Base-by-base conservation (phyloP, 1,140 invertebrate genomes). In the Zaprionus taronus region DNA sequence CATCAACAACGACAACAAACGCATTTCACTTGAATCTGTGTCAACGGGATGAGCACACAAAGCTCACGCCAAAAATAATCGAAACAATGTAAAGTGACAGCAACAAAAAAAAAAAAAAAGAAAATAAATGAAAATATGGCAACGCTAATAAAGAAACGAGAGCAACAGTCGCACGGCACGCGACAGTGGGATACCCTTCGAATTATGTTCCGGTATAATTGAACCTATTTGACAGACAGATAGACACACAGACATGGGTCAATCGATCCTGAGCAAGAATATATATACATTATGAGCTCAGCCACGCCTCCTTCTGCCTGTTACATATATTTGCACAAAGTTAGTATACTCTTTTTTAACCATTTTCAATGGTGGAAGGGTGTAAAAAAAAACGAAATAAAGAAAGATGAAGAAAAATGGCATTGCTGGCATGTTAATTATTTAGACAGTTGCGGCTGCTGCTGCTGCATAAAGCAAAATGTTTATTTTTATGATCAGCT, bases 401-500 rank as follows among this genome's bases (percentile, higher is more conserved):
- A 11, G 31, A 0, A 41, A n/a, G 38, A 41, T 7, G 20, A 61
- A 44, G 36, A 41, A 36, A 38, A 26, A 41, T 22, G 24, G 22
- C 31, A 41, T 56, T 24, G 49, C 36, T 15, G 65, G 67, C 49
- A 84, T 84, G 68, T 80, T 84, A 84, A 80, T 84, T 83, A 72
- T 86, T 85, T 82, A 60, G 79, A 62, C 75, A 81, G 83, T 72
- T 51, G 31, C 47, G 28, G 41, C 53, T 53, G 24, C 24, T 26
- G 24, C 64, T 55, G 79, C 70, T 49, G 57, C 70, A 63, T 65
- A 20, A 70, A 64, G 44, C 44, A 68, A 72, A 66, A 47, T 87
- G 66, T 77, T 83, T 80, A 80, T 87, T 77, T 85, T 85, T 77
- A 79, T 63, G 60, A 56, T 57, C 53, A 60, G 49, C 53, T 69